Conservation (phyloP, 2,888 invertebrate genomes). For the Allacma fusca region DNA sequence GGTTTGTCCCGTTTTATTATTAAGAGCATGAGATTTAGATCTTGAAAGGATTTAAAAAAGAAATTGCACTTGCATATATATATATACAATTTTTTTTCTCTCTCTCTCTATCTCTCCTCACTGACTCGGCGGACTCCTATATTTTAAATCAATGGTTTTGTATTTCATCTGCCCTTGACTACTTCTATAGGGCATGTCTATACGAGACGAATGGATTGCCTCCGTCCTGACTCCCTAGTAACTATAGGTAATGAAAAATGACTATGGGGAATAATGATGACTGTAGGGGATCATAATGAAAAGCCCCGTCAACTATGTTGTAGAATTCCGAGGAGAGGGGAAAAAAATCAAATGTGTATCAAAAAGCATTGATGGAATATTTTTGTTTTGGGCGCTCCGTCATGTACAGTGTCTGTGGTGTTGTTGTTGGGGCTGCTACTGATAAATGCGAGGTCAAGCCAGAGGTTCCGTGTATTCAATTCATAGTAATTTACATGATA, state of each 20-base stretch:
- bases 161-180: constrained; percentile 1
- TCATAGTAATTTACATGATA: constrained; percentile 40
- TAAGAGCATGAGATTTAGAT: constrained; percentile 19
- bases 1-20: constrained; percentile 26
- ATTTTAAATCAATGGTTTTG: background rate
- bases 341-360: constrained; percentile 5
- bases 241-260: too few species aligned
- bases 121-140: too few species aligned
- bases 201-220: background rate
- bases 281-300: too few species aligned
- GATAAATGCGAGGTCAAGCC: constrained; percentile 33
- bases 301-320: background rate
- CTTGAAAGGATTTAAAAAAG: constrained; percentile 7
- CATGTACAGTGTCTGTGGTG: background rate
- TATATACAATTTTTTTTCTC: background rate
- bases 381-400: background rate
- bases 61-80: background rate
- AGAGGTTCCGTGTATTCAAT: constrained; percentile 34
- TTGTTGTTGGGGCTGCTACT: constrained; percentile 20
- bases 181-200: background rate
- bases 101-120: too few species aligned
- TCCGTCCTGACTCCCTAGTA: too few species aligned
- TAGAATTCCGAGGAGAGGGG: too few species aligned
- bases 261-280: too few species aligned
- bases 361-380: background rate